phyloP scores from a whole-genome alignment of 2,113 vertebrate genomes.

The Mormoops blainvillei region DNA sequence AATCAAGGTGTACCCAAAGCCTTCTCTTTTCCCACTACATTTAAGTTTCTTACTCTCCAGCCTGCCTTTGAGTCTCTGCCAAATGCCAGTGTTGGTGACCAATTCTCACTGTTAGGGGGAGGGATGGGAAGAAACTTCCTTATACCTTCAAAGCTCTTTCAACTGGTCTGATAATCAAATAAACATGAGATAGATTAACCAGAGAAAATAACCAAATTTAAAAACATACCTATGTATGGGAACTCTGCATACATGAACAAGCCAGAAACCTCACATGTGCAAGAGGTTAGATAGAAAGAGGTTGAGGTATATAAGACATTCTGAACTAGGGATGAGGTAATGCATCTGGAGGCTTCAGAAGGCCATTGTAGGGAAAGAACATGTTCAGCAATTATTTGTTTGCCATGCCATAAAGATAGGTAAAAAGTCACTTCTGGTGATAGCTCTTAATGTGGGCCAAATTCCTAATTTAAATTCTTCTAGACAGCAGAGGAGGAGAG shows the following conservation, averaged over 20 bases:
- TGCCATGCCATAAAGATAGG: not conserved
- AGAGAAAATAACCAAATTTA: not conserved
- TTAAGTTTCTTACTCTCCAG: not conserved
- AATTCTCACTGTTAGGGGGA: too few relatives aligned
- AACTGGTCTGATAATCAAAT: not conserved
- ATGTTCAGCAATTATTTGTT: too few relatives aligned
- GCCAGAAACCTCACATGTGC: not conserved
- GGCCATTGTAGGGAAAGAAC: not conserved
- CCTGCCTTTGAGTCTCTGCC: not conserved
- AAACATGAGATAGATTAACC: not conserved
- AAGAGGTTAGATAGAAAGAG: not conserved
- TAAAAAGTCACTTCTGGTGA: not conserved
- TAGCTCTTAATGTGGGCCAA: not conserved
- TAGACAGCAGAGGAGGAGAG: not conserved
- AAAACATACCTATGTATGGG: not conserved
- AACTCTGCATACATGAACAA: not conserved
- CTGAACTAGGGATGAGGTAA: not conserved
- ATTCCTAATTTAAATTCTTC: not conserved
- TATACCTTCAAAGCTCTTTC: not conserved
- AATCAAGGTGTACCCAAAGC: accelerated
- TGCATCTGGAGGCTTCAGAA: not conserved
- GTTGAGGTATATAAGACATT: not conserved
- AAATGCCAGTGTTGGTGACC: not conserved
- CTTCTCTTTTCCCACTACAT: not conserved
- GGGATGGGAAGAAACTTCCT: not conserved